A percentile compares a stretch with the other conserved stretches of the same genome.
Evolutionary conservation across 2,113 vertebrate genomes (phyloP).

Genomic region (Cryptotis parvus): DNA sequence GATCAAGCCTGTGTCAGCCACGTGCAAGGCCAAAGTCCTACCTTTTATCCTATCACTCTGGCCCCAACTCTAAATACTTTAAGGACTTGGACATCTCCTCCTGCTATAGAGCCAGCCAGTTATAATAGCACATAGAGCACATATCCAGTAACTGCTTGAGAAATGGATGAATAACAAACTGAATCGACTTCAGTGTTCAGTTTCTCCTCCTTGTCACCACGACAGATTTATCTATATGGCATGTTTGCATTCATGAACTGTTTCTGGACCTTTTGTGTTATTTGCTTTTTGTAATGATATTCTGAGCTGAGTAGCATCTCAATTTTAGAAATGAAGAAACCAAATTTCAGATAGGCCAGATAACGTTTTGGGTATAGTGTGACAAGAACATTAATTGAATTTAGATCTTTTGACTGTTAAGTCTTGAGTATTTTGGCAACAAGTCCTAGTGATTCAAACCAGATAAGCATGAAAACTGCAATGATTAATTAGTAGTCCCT

Average conservation of each 20-base stretch:
- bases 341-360: neutral
- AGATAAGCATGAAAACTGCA: neutral
- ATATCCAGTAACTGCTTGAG: neutral
- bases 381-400: conserved; percentile 3
- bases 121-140: neutral
- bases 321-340: conserved; percentile 20
- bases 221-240: neutral
- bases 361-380: neutral
- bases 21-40: too few species aligned
- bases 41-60: too few species aligned
- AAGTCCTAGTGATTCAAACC: neutral
- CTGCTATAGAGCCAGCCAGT: neutral
- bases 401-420: conserved; percentile 1
- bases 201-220: neutral
- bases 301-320: neutral
- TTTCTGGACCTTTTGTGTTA: neutral
- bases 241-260: neutral
- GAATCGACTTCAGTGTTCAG: conserved; percentile 2
- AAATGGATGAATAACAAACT: conserved; percentile 33
- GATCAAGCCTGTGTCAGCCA: too few species aligned
- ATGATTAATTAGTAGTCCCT: neutral
- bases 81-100: neutral
- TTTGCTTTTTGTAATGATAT: conserved; percentile 20
- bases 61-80: neutral
- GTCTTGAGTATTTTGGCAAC: conserved; percentile 27